Base-by-base conservation (phyloP, 2,797 vertebrate genomes). In the Fistularia tabacaria region DNA sequence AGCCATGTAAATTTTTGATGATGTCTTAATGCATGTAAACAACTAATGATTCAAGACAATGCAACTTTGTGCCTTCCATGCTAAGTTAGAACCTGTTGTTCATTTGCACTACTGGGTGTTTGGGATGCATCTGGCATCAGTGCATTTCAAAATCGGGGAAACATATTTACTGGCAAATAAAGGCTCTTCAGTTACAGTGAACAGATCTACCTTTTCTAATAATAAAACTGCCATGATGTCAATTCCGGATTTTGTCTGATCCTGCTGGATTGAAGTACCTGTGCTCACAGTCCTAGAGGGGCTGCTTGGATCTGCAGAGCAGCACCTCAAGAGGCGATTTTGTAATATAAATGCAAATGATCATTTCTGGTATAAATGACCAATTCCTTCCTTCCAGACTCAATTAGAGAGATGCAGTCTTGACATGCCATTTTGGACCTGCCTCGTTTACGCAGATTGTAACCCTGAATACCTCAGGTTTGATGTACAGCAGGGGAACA, bases 281-380 rank as follows among this genome's bases (percentile, higher is more conserved):
- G 59, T 56, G 60, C 43, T 74, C 51, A 12, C 36, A 60, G 59
- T 51, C 47, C 39, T 39, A 50, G 60, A 67, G 46, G 58, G 36
- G 54, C 63, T 62, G 61, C 64, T 72, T 59, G 61, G 43, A 36
- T 74, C 56, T 60, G 57, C 14, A 70, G 78, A 85, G 85, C 75
- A 77, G 73, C 80, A 64, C 79, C 80, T 72, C 63, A 73, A 66
- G 64, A 66, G 43, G 42, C 3, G 8, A 77, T 65, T 79, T 64
- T 79, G 69, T 76, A 81, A 87, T 83, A 82, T 80, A 85, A 81
- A 84, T 85, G 83, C 85, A 83, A 86, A 88, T 84, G 67, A 77
- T 82, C 51, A 62, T 78, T 68, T 69, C 69, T 57, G 53, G 48
- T 73, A 67, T 52, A 79, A 79, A 76, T 71, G 55, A 64, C 55